Evolutionary conservation across 1,140 invertebrate genomes (phyloP).

Genomic region (Brachionus rubens): DNA sequence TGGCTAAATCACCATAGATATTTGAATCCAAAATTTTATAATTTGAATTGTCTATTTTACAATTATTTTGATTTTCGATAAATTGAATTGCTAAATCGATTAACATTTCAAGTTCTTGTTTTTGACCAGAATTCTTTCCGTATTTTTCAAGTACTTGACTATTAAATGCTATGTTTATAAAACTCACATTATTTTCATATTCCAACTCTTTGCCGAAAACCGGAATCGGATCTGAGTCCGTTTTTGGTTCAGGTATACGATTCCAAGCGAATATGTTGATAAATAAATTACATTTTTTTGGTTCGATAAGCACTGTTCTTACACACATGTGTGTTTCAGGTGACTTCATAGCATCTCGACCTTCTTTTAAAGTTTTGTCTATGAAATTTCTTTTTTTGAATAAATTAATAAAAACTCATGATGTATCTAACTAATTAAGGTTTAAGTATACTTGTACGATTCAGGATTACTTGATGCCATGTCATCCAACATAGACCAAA

Average conservation of each 20-base stretch:
- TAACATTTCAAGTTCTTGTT: slow-evolving; percentile 8
- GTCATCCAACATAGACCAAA: slow-evolving; percentile 44
- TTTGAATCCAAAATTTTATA: slow-evolving; percentile 3
- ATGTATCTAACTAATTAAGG: not conserved
- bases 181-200: slow-evolving; percentile 4
- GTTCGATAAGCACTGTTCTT: slow-evolving; percentile 15
- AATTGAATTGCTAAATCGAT: slow-evolving; percentile 3
- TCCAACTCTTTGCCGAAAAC: slow-evolving; percentile 20
- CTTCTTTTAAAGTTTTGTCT: slow-evolving; percentile 43
- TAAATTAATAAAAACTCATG: not conserved
- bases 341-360: not conserved
- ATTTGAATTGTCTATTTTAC: not conserved
- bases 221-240: not conserved
- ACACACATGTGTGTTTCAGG: slow-evolving; percentile 31
- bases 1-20: not conserved
- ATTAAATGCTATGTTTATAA: slow-evolving; percentile 5
- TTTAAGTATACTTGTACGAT: slow-evolving; percentile 38
- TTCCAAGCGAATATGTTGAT: slow-evolving; percentile 40
- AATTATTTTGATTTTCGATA: slow-evolving; percentile 19
- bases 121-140: slow-evolving; percentile 9
- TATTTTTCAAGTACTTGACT: not conserved
- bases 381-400: slow-evolving; percentile 40
- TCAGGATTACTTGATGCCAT: slow-evolving; percentile 24
- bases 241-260: slow-evolving; percentile 18
- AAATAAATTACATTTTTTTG: slow-evolving; percentile 30